Conservation (phyloP, 2,797 vertebrate species). For the Menidia menidia region DNA sequence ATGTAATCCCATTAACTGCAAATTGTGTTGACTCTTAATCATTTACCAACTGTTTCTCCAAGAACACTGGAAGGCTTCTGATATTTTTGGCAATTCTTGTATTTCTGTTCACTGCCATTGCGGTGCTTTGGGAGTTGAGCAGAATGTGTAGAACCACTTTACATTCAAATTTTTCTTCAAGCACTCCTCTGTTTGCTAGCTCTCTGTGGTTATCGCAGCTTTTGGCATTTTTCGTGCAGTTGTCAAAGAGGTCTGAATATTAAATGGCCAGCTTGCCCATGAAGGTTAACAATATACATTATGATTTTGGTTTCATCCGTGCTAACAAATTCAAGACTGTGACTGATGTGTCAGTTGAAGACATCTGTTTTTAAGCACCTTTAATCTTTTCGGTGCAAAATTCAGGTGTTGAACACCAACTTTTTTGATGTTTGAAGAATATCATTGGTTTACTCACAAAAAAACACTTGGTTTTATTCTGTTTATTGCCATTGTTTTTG, state of each 20-base stretch:
- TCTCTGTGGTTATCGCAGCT: neutral
- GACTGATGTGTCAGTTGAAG: no score
- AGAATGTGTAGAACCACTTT: neutral
- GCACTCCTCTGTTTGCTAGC: neutral
- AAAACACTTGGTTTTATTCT: slow-evolving; percentile 20
- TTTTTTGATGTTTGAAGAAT: no score
- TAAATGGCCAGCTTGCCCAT: neutral
- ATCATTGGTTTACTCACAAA: slow-evolving; percentile 1
- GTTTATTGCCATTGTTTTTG: slow-evolving; percentile 47
- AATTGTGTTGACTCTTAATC: slow-evolving; percentile 1
- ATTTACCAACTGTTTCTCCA: slow-evolving; percentile 8
- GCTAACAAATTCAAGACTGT: no score
- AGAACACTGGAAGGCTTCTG: neutral
- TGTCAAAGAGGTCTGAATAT: neutral
- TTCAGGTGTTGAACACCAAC: no score
- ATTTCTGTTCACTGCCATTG: slow-evolving; percentile 5
- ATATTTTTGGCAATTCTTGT: neutral
- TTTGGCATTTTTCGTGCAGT: neutral
- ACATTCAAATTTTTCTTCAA: neutral
- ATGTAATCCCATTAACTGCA: slow-evolving; percentile 5
- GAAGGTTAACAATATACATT: no score
- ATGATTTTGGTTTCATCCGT: no score
- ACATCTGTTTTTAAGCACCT: no score
- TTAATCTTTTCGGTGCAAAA: no score
- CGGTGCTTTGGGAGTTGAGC: neutral